Percentiles rank a stretch among this genome's conserved stretches.
Evolutionary conservation across 2,888 invertebrate species (phyloP).

Genomic region (Endomychus coccineus): DNA sequence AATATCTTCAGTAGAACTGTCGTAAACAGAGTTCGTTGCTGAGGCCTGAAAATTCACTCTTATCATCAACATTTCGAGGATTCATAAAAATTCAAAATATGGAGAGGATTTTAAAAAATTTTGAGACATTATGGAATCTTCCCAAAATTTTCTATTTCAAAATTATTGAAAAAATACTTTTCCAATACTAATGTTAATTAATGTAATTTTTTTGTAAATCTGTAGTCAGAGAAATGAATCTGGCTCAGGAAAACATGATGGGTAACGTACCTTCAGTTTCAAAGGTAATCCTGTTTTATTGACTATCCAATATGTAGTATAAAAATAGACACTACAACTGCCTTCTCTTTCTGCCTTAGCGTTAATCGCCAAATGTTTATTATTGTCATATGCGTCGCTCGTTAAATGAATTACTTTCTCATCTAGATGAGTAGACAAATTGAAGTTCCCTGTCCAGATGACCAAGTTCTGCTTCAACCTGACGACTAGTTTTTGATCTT

Average conservation of each 20-base stretch:
- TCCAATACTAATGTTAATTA: too few species aligned
- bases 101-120: too few species aligned
- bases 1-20: conserved; percentile 53
- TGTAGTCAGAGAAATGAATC: too few species aligned
- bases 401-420: conserved; percentile 43
- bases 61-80: too few species aligned
- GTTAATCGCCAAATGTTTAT: conserved; percentile 60
- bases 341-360: conserved; percentile 57
- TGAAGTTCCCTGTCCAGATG: conserved; percentile 65
- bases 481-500: conserved; percentile 47
- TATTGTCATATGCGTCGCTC: conserved; percentile 60
- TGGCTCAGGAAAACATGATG: too few species aligned
- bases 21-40: conserved; percentile 53
- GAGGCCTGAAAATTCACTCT: conserved; percentile 51
- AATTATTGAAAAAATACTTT: too few species aligned
- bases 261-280: conserved; percentile 63
- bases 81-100: too few species aligned
- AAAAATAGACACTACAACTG: conserved; percentile 59
- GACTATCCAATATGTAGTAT: conserved; percentile 82
- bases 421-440: conserved; percentile 57
- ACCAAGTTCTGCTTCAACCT: conserved; percentile 55
- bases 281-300: conserved; percentile 82
- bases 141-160: too few species aligned
- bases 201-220: too few species aligned
- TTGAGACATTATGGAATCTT: too few species aligned